These are phyloP conservation scores for Brachypterus glaber DNA, from an alignment of 2,888 invertebrate genomes.

Conservation along the genomic window DNA sequence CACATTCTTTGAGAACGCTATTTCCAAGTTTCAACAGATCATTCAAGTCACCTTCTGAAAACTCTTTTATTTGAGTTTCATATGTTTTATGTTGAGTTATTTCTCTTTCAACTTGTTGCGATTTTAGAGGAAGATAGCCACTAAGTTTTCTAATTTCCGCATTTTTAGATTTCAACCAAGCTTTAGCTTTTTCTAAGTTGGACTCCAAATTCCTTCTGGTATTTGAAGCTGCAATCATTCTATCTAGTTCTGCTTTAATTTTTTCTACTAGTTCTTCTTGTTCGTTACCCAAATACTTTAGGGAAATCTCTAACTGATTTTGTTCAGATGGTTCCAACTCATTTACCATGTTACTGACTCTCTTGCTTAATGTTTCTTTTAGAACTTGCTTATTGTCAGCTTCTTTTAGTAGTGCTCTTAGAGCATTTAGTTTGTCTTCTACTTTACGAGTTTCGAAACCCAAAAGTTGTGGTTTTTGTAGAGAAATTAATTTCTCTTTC, in stretches of 20 bases:
- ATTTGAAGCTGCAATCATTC: constrained; percentile 58
- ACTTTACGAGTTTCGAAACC: constrained; percentile 70
- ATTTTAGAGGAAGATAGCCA: constrained; percentile 68
- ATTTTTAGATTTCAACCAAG: constrained; percentile 71
- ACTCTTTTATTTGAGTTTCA: constrained; percentile 66
- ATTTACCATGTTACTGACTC: constrained; percentile 72
- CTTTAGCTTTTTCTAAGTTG: constrained; percentile 66
- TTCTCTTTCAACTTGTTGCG: constrained; percentile 74
- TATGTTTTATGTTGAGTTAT: constrained; percentile 65
- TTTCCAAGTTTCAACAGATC: constrained; percentile 69
- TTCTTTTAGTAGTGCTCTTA: constrained; percentile 70
- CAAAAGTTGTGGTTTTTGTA: constrained; percentile 57
- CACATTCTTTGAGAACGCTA: constrained; percentile 71
- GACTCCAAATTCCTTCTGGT: constrained; percentile 68
- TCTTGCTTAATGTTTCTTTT: constrained; percentile 73
- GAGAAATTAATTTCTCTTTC: constrained; percentile 57
- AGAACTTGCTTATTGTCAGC: constrained; percentile 75
- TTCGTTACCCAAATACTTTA: constrained; percentile 62
- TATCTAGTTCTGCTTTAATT: constrained; percentile 64
- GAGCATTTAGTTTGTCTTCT: constrained; percentile 61
- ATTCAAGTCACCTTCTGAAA: constrained; percentile 62
- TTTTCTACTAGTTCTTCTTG: constrained; percentile 64
- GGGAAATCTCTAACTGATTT: constrained; percentile 62
- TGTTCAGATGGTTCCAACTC: constrained; percentile 81
- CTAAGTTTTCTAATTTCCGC: constrained; percentile 67